Evolutionary conservation across 2,888 invertebrate species (phyloP).

Genomic region (Notocelia uddmanniana): DNA sequence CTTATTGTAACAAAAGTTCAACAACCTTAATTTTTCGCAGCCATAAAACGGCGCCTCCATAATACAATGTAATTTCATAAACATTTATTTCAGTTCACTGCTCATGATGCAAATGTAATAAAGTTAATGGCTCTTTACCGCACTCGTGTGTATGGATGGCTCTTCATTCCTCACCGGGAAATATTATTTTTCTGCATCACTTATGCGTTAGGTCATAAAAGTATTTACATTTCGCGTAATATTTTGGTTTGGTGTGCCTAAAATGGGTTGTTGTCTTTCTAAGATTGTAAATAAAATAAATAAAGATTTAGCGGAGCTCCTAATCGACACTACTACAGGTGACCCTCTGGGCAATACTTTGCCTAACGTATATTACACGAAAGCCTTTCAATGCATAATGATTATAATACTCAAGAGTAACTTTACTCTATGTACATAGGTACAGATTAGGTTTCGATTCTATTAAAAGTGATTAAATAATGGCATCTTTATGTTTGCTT

Average conservation of each 20-base stretch:
- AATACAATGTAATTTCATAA: conserved; percentile 48
- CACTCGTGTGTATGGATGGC: conserved; percentile 65
- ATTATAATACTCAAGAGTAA: background rate
- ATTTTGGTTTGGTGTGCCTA: background rate
- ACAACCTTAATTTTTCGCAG: conserved; percentile 40
- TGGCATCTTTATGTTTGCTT: background rate
- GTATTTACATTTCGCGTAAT: conserved; percentile 17
- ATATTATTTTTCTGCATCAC: conserved; percentile 62
- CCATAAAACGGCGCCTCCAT: conserved; percentile 34
- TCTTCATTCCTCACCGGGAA: conserved; percentile 66
- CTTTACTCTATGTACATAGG: too few relatives aligned
- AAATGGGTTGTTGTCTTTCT: too few relatives aligned
- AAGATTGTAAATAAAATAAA: too few relatives aligned
- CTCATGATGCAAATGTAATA: conserved; percentile 80
- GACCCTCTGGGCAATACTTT: too few relatives aligned
- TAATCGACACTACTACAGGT: too few relatives aligned
- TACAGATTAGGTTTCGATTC: too few relatives aligned
- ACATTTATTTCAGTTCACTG: conserved; percentile 73
- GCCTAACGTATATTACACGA: too few relatives aligned
- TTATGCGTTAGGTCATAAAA: conserved; percentile 38
- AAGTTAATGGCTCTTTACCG: conserved; percentile 69
- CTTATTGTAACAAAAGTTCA: conserved; percentile 21
- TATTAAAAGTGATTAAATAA: background rate
- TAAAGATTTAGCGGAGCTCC: too few relatives aligned
- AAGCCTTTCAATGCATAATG: background rate